These are phyloP conservation scores for Chironomus tentans DNA, from an alignment of 2,888 invertebrate genomes.

Conservation along the genomic window DNA sequence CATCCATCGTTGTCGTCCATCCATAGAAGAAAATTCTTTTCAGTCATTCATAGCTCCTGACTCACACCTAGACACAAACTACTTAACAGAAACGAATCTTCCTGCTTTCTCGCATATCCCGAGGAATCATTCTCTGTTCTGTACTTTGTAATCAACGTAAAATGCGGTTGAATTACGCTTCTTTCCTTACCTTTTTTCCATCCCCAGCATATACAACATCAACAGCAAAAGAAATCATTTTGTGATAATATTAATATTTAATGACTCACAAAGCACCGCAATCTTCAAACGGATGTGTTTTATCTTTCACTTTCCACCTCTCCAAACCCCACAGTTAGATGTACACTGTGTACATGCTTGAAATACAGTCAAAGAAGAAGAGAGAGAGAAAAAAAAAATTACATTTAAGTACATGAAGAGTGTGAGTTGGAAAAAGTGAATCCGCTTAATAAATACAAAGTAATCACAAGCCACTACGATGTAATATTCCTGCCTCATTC, in stretches of 20 bases:
- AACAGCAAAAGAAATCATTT: slow-evolving; percentile 10
- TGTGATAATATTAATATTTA: slow-evolving; percentile 25
- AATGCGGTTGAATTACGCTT: slow-evolving; percentile 24
- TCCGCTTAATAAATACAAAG: slow-evolving; percentile 27
- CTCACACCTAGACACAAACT: too few species aligned
- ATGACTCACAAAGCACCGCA: slow-evolving; percentile 11
- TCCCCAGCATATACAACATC: neutral
- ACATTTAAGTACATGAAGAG: neutral
- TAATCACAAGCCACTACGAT: slow-evolving; percentile 12
- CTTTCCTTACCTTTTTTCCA: neutral
- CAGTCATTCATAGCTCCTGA: too few species aligned
- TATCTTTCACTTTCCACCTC: neutral
- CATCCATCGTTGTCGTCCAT: neutral
- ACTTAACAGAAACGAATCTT: too few species aligned
- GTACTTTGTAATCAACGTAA: slow-evolving; percentile 23
- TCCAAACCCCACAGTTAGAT: too few species aligned
- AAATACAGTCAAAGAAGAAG: too few species aligned
- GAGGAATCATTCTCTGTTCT: too few species aligned
- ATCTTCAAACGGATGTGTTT: slow-evolving; percentile 25
- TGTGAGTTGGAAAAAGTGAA: neutral
- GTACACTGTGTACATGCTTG: too few species aligned
- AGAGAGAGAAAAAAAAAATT: too few species aligned
- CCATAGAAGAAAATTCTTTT: neutral
- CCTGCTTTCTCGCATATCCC: too few species aligned
- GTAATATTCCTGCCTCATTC: slow-evolving; percentile 5